Base-by-base conservation (phyloP, 2,888 invertebrate species). In the Artemia sinica region DNA sequence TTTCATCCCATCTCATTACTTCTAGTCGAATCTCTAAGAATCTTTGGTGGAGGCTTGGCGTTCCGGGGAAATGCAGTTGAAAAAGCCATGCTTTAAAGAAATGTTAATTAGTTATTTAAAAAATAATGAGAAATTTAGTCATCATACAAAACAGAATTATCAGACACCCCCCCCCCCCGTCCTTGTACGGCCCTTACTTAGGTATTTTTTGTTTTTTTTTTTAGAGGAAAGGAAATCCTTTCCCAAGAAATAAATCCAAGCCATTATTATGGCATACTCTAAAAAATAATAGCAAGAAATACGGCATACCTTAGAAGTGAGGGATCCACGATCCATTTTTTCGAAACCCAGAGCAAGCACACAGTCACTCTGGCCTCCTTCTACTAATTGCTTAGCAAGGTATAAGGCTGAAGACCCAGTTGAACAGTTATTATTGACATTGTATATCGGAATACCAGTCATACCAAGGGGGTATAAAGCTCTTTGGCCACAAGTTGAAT, bases 401-500 rank as follows among this genome's bases (percentile, higher is more conserved):
- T 87, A 84, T 6, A 98, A 78, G 1, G 97, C 97, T 69, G 89
- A 90, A 0, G 96, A 89, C 49, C 98, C 98, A 1, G 96, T 96
- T 0, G 97, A 89, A 77, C 98, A 98, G 76, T 96, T 96, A 77
- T 98, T 98, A 80, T 98, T 97, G 13, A 97, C 96, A 79, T 98
- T 98, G 80, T 89, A 91, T 73, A 98, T 87, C 7, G 97, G 97
- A 72, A 97, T 94, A 65, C 96, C 96, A 50, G 89, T 94, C 85
- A 96, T 86, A 70, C 96, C 96, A 65, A 96, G 82, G 77, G 91
- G 88, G 78, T 97, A 97, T 9, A 97, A 78, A 0, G 93, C 93
- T 72, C 96, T 83, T 80, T 98, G 98, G 0, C 97, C 98, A 78
- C 88, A 86, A 5, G 94, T 91, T 1, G 96, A 94, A 78, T 97